These are phyloP conservation scores for Pithys albifrons DNA, from an alignment of 2,113 vertebrate species.

Conservation along the genomic window DNA sequence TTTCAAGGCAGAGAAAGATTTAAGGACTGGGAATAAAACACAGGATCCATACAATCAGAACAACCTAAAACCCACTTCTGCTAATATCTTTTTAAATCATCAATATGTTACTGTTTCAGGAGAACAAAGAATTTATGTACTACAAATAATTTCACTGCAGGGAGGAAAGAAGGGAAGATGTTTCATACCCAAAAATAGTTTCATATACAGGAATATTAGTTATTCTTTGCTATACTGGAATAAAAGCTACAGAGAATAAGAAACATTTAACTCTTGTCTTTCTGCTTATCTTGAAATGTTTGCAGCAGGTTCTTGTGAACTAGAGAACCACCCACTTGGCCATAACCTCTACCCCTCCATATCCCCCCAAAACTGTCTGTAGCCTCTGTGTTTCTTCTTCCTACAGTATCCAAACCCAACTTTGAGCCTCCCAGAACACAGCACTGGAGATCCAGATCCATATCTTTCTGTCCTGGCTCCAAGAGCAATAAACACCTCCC, in stretches of 20 bases:
- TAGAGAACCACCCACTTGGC: too few relatives aligned
- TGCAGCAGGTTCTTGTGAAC: too few relatives aligned
- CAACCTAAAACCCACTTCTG: background rate
- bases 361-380: too few relatives aligned
- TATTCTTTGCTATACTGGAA: background rate
- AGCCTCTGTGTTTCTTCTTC: too few relatives aligned
- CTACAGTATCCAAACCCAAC: too few relatives aligned
- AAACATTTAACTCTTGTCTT: background rate
- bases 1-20: background rate
- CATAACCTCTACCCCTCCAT: too few relatives aligned
- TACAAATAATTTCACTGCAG: background rate
- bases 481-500: background rate
- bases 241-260: background rate
- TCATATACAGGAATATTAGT: background rate
- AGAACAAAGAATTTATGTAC: background rate
- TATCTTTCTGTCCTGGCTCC: too few relatives aligned
- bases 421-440: too few relatives aligned
- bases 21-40: background rate
- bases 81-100: background rate
- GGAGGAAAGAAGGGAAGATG: background rate
- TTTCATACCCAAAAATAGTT: background rate
- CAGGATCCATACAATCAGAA: background rate
- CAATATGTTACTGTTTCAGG: background rate
- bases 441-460: too few relatives aligned
- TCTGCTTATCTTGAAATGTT: background rate